Percentiles rank a stretch among this genome's conserved stretches.
These are phyloP conservation scores for Noctua janthe DNA, from an alignment of 2,888 invertebrate species.

Conservation along the genomic window DNA sequence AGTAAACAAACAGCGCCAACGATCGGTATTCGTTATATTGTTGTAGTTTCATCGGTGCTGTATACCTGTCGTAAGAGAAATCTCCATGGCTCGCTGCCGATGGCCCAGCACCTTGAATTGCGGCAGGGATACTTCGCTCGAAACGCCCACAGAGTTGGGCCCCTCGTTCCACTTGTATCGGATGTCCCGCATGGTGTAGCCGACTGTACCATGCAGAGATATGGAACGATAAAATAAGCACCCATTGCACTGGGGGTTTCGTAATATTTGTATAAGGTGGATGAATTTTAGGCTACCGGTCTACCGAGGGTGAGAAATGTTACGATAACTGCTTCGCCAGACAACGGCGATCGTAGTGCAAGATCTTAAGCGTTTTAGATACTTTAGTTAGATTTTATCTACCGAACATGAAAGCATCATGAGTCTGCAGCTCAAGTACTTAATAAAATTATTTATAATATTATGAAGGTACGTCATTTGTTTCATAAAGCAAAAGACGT, in stretches of 20 bases:
- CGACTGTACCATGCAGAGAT: constrained; percentile 94
- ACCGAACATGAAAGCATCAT: constrained; percentile 74
- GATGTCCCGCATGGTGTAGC: constrained; percentile 99
- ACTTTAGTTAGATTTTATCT: constrained; percentile 69
- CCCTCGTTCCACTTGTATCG: constrained; percentile 99
- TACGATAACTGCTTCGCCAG: constrained; percentile 62
- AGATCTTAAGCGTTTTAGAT: constrained; percentile 70
- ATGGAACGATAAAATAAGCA: constrained; percentile 88
- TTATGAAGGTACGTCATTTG: constrained; percentile 55
- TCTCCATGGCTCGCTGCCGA: constrained; percentile 98
- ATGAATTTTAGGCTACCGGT: constrained; percentile 69
- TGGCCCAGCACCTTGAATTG: constrained; percentile 99
- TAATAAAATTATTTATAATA: constrained; percentile 52
- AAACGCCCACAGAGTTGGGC: constrained; percentile 97
- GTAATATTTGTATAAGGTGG: constrained; percentile 72
- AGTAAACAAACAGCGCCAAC: constrained; percentile 55
- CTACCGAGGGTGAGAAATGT: constrained; percentile 74
- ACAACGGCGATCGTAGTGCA: constrained; percentile 62
- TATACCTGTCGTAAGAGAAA: constrained; percentile 98
- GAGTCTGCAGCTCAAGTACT: constrained; percentile 68
- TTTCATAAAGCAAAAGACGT: constrained; percentile 65
- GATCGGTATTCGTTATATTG: constrained; percentile 49
- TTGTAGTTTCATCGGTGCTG: constrained; percentile 75
- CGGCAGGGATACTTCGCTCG: constrained; percentile 98
- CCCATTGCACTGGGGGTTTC: constrained; percentile 90